A percentile compares a stretch with the other conserved stretches of the same genome.
phyloP scores from a whole-genome alignment of 2,888 invertebrate species.

The Frankliniella intonsa region DNA sequence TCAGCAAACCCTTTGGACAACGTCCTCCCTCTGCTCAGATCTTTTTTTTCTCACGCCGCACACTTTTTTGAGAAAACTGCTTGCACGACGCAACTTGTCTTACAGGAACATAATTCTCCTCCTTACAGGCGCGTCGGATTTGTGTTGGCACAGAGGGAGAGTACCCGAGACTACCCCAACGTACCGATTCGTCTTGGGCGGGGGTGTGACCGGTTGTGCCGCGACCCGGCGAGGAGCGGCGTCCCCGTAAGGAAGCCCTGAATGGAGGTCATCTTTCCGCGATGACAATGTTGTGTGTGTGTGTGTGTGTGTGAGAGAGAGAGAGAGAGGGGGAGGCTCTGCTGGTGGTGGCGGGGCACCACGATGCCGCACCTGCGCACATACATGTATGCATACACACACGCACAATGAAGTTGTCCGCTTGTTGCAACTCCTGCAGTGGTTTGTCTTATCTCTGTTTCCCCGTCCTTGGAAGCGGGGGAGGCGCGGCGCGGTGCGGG shows the following conservation, averaged over 20 bases:
- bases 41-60: no score
- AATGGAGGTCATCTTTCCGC: slow-evolving; percentile 24
- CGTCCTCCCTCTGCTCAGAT: no score
- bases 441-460: slow-evolving; percentile 20
- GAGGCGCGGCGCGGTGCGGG: not conserved
- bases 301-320: not conserved
- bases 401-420: slow-evolving; percentile 22
- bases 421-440: slow-evolving; percentile 22
- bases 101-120: no score
- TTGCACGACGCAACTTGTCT: no score
- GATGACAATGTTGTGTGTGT: slow-evolving; percentile 12
- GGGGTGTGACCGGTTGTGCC: not conserved
- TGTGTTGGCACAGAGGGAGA: not conserved
- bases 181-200: slow-evolving; percentile 7
- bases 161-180: not conserved
- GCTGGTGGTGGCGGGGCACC: not conserved
- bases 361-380: not conserved
- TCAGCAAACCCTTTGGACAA: no score
- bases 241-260: not conserved
- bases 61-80: no score
- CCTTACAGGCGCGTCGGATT: not conserved
- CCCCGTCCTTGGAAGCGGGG: not conserved
- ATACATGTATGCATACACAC: slow-evolving; percentile 15
- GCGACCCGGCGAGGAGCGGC: not conserved
- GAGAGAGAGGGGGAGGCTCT: not conserved